Evolutionary conservation across 2,113 vertebrate species (phyloP).

Genomic region (Candoia aspera): DNA sequence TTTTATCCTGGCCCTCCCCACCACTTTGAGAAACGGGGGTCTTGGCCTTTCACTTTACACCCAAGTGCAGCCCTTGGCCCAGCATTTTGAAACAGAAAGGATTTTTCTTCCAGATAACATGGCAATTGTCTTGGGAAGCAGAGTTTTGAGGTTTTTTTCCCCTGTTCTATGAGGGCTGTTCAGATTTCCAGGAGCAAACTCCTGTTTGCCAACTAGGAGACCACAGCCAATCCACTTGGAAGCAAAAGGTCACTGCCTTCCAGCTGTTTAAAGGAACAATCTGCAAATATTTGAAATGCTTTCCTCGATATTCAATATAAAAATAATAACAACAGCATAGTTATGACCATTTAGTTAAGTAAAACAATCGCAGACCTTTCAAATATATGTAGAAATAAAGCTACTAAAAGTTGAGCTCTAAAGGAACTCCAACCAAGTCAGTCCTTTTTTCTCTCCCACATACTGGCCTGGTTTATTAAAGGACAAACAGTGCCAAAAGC

Average conservation of each 20-base stretch:
- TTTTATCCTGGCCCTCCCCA: background rate
- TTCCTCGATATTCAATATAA: background rate
- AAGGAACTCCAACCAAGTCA: conserved; percentile 39
- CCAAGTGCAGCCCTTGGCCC: background rate
- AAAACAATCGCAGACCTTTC: conserved; percentile 38
- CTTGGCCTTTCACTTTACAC: background rate
- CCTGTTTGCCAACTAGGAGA: background rate
- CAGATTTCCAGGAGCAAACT: background rate
- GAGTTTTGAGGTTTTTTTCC: background rate
- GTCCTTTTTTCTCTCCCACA: conserved; percentile 20
- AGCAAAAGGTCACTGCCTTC: background rate
- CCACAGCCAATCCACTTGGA: too few relatives aligned
- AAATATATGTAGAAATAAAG: conserved; percentile 32
- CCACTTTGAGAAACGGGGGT: background rate
- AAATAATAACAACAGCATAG: background rate
- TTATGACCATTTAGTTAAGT: conserved; percentile 1
- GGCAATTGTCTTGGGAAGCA: background rate
- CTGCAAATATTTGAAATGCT: background rate
- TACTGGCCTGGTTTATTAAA: conserved; percentile 1
- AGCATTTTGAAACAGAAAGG: background rate
- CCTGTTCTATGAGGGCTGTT: background rate
- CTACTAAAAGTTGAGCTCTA: conserved; percentile 33
- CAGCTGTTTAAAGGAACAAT: background rate
- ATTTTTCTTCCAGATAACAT: background rate
- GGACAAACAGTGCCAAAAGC: conserved; percentile 15